Conservation (phyloP, 2,113 vertebrate species). For the Pontoporia blainvillei region DNA sequence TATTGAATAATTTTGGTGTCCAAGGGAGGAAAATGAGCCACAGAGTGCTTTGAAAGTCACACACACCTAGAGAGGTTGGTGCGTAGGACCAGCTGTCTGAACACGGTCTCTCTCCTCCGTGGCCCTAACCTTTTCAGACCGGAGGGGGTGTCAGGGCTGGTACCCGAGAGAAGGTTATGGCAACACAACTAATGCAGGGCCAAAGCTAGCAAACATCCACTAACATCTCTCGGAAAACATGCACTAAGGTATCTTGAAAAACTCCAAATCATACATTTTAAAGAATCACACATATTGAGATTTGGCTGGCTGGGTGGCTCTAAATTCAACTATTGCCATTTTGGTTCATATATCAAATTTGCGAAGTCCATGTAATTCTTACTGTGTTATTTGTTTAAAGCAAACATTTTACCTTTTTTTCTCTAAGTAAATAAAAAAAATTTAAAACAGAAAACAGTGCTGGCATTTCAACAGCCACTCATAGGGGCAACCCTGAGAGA, state of each 20-base stretch:
- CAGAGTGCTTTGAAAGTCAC: accelerated
- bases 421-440: constrained; percentile 49
- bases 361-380: constrained; percentile 81
- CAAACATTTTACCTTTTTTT: constrained; percentile 40
- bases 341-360: constrained; percentile 11
- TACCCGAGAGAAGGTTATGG: not conserved
- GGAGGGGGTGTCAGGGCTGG: not conserved
- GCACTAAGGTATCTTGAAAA: not conserved
- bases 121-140: not conserved
- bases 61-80: not conserved
- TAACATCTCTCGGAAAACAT: not conserved
- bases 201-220: not conserved
- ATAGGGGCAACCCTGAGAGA: not conserved
- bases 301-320: not conserved
- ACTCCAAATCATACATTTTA: not conserved
- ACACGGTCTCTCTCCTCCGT: not conserved
- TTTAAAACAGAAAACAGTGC: constrained; percentile 41
- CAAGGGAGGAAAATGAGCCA: not conserved
- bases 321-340: not conserved
- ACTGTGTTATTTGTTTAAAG: constrained; percentile 55
- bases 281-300: not conserved
- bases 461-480: not conserved
- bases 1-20: not conserved
- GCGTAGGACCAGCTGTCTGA: not conserved
- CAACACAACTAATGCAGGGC: not conserved